Conservation (phyloP, 2,888 invertebrate species). For the Scaeva pyrastri region DNA sequence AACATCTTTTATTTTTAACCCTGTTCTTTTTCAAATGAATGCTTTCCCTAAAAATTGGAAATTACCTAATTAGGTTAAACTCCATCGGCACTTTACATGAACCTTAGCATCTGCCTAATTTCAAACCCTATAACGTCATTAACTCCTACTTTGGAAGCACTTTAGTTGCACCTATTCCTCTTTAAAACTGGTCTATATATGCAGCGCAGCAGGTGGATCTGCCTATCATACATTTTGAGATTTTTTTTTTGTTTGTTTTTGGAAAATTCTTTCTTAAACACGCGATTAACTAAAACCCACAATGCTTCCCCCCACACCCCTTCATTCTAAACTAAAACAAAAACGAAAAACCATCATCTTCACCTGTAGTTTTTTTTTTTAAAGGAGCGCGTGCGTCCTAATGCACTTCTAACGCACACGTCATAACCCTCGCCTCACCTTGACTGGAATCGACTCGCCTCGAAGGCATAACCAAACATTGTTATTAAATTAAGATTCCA, state of each 20-base stretch:
- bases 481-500: constrained; percentile 75
- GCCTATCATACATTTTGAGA: neutral
- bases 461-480: constrained; percentile 70
- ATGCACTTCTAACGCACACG: constrained; percentile 47
- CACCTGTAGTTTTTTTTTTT: constrained; percentile 41
- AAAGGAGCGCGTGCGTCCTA: constrained; percentile 40
- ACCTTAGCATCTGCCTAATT: constrained; percentile 50
- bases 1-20: too few relatives aligned
- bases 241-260: constrained; percentile 29
- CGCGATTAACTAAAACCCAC: constrained; percentile 60
- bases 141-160: constrained; percentile 59
- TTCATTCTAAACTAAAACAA: constrained; percentile 25
- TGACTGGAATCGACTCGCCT: too few relatives aligned
- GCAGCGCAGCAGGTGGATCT: constrained; percentile 58
- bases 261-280: constrained; percentile 59
- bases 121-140: constrained; percentile 6
- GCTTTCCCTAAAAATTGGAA: too few relatives aligned
- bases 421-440: neutral
- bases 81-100: neutral
- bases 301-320: constrained; percentile 5
- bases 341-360: constrained; percentile 7
- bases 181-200: too few relatives aligned
- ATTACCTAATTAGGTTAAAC: neutral
- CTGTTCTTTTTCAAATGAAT: too few relatives aligned
- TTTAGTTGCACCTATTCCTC: constrained; percentile 29